These are phyloP conservation scores for Pseudomyrmex cubaensis DNA, from an alignment of 1,140 invertebrate genomes.

Conservation along the genomic window DNA sequence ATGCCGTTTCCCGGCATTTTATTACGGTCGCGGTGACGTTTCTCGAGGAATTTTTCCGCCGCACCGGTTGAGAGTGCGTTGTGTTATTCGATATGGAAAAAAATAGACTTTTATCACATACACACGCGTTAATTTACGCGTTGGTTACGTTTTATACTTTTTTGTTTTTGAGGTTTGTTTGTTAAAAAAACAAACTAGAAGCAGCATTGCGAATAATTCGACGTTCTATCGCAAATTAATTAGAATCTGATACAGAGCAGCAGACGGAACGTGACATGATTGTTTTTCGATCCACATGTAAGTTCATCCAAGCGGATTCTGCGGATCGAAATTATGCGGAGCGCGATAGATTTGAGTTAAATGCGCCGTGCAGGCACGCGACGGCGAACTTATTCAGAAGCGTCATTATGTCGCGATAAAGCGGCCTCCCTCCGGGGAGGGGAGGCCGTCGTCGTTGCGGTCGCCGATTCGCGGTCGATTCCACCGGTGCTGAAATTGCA, in stretches of 20 bases:
- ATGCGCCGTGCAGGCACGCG: background rate
- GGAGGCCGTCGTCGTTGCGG: constrained; percentile 60
- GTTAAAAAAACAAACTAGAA: no score
- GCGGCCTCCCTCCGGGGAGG: background rate
- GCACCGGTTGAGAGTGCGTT: constrained; percentile 5
- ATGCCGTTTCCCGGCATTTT: constrained; percentile 21
- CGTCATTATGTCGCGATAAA: constrained; percentile 73
- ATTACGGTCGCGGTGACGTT: constrained; percentile 31
- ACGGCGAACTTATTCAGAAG: constrained; percentile 71
- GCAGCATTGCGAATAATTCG: no score
- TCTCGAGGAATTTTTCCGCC: constrained; percentile 8
- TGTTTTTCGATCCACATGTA: no score
- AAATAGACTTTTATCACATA: background rate
- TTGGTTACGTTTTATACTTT: no score
- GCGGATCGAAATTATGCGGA: background rate
- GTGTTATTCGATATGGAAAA: no score
- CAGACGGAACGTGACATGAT: no score
- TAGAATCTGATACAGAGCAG: no score
- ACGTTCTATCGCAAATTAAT: no score
- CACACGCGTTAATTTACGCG: no score
- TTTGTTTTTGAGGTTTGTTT: no score
- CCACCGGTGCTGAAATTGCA: constrained; percentile 59
- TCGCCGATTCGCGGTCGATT: constrained; percentile 14
- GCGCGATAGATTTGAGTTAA: constrained; percentile 22
- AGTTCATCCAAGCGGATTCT: background rate